Base-by-base conservation (phyloP, 64 coral and sea anemone genomes). In the Porites lutea region DNA sequence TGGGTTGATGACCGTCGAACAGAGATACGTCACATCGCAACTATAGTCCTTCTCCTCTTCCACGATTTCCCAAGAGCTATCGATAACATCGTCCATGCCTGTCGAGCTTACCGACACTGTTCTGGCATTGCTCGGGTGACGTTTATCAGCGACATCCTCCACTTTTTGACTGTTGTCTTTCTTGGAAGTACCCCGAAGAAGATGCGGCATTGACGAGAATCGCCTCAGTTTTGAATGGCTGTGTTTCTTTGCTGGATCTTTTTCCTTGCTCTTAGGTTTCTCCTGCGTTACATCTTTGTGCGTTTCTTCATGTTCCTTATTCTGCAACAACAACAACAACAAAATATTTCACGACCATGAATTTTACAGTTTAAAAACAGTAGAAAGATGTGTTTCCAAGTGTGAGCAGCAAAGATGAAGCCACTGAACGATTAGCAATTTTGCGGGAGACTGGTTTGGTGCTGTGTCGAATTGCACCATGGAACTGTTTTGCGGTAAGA, bases 1-100 rank as follows among this genome's bases (percentile, higher is more conserved):
- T 2, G 97, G 97, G 57, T 96, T 99, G 3, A 96, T 85, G 3
- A 99, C 92, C 0, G 94, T 99, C 3, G 97, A 99, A 63, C 94
- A 96, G 8, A 99, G 92, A 85, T 99, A 99, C 0, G 81, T 89
- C 11, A 79, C 85, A n/a, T 77, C 65, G 43, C 96, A 99, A 68
- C 61, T 91, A 48, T 91, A 94, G 7, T 88, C 92, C 64, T 84
- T 93, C 46, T 94, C 94, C 51, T 93, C 93, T 12, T 60, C 51
- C 21, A 71, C 94, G 54, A 79, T 87, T 78, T 80, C 78, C 88
- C 76, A 77, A 2, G 68, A 55, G 50, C 53, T 71, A 11, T 79
- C 78, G 12, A 70, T 18, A 8, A 79, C 61, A 57, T 80, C 65
- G 49, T 37, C 16, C 48, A 43, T 4, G 8, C 48, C 61, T 4